Conservation (phyloP, 2,797 vertebrate species). For the Acropternis orthonyx region DNA sequence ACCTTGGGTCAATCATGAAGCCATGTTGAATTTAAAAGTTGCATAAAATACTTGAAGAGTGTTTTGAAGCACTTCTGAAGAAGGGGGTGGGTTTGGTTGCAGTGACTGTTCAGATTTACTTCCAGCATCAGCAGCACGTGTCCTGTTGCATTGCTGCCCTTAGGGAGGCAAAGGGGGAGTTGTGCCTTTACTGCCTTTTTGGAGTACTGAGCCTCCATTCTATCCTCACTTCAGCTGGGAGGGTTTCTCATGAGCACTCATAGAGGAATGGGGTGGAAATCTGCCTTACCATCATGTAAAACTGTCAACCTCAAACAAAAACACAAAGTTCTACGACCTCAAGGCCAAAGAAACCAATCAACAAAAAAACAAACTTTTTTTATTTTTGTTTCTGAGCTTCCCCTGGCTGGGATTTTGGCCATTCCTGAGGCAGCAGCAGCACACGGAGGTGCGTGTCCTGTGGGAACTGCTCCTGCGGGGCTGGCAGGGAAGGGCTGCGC, state of each 20-base stretch:
- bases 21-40: neutral
- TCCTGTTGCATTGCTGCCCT: fast-evolving
- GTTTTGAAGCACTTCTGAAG: neutral
- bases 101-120: neutral
- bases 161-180: neutral
- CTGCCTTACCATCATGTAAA: neutral
- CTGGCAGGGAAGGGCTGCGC: neutral
- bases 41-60: neutral
- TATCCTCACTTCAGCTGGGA: neutral
- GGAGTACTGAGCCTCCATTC: neutral
- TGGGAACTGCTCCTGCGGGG: neutral
- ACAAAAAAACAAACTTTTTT: neutral
- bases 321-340: neutral
- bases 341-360: neutral
- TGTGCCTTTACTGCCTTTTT: neutral
- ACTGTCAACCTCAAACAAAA: neutral
- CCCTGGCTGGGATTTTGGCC: neutral
- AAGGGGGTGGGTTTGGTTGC: neutral
- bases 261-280: neutral
- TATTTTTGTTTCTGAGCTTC: neutral
- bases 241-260: neutral
- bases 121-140: neutral
- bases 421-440: neutral
- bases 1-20: neutral
- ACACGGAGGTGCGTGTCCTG: neutral